phyloP scores from a whole-genome alignment of 1,140 invertebrate species.

The Caenorhabditis brenneri region DNA sequence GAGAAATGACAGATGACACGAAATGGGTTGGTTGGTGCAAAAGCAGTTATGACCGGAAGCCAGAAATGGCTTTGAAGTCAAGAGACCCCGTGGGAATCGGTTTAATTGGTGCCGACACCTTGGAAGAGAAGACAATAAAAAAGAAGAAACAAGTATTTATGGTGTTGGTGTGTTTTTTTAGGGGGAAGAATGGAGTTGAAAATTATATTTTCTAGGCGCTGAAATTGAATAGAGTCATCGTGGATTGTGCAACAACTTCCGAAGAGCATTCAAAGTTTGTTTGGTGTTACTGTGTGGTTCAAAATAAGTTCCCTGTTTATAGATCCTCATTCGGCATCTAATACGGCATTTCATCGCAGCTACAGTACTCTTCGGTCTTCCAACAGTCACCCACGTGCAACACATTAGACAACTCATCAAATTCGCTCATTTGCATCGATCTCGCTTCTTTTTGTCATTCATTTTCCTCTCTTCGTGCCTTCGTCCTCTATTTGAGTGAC shows the following conservation, averaged over 20 bases:
- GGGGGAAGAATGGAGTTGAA: too few relatives aligned
- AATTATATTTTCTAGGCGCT: too few relatives aligned
- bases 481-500: neutral
- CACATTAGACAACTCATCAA: neutral
- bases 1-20: slow-evolving; percentile 21
- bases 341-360: neutral
- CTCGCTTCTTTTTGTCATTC: neutral
- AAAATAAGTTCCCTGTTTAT: too few relatives aligned
- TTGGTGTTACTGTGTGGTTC: too few relatives aligned
- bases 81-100: neutral
- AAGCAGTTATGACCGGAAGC: neutral
- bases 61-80: slow-evolving; percentile 21
- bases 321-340: too few relatives aligned
- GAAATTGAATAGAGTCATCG: too few relatives aligned
- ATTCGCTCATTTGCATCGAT: neutral
- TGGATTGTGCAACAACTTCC: too few relatives aligned
- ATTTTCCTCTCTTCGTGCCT: too few relatives aligned
- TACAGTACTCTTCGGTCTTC: neutral
- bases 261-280: too few relatives aligned
- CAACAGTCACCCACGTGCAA: neutral
- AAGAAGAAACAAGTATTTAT: neutral
- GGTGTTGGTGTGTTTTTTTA: neutral
- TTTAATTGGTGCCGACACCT: neutral
- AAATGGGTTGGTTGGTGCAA: too few relatives aligned
- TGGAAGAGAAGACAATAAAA: neutral